These are phyloP conservation scores for Trichonephila clavipes DNA, from an alignment of 1,140 invertebrate genomes.

Conservation along the genomic window DNA sequence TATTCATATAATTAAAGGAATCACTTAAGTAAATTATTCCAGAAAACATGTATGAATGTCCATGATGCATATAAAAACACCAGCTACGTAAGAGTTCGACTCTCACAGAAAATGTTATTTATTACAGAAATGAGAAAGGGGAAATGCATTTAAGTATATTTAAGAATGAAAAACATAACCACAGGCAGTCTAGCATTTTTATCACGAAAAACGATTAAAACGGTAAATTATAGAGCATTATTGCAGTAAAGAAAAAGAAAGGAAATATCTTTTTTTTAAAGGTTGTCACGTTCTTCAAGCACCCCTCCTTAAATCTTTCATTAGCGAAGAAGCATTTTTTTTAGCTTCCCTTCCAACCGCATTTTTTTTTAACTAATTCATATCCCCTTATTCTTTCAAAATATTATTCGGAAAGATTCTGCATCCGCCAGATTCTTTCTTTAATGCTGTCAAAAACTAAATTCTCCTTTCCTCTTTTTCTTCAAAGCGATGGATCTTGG, in stretches of 20 bases:
- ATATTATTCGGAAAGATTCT: background rate
- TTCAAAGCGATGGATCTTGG: background rate
- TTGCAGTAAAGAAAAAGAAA: background rate
- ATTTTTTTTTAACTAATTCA: background rate
- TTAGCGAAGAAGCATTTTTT: conserved; percentile 22
- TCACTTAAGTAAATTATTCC: conserved; percentile 21
- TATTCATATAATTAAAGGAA: background rate
- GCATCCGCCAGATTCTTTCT: background rate
- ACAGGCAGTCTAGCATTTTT: background rate
- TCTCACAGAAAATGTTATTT: conserved; percentile 3
- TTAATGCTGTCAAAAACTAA: background rate
- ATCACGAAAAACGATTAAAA: conserved; percentile 33
- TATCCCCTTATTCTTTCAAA: background rate
- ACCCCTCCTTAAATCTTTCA: conserved; percentile 50
- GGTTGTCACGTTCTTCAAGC: conserved; percentile 5
- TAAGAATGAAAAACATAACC: conserved; percentile 20
- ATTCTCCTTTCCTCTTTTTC: background rate
- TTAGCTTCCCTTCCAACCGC: background rate
- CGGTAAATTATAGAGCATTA: conserved; percentile 36
- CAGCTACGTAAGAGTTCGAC: background rate
- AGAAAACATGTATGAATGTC: conserved; percentile 17
- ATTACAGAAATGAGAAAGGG: conserved; percentile 23
- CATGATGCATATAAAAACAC: background rate
- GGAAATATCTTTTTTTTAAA: conserved; percentile 10
- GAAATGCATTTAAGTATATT: conserved; percentile 4